These are phyloP conservation scores for Ariolimax columbianus DNA, from an alignment of 2,888 invertebrate genomes.

Conservation along the genomic window DNA sequence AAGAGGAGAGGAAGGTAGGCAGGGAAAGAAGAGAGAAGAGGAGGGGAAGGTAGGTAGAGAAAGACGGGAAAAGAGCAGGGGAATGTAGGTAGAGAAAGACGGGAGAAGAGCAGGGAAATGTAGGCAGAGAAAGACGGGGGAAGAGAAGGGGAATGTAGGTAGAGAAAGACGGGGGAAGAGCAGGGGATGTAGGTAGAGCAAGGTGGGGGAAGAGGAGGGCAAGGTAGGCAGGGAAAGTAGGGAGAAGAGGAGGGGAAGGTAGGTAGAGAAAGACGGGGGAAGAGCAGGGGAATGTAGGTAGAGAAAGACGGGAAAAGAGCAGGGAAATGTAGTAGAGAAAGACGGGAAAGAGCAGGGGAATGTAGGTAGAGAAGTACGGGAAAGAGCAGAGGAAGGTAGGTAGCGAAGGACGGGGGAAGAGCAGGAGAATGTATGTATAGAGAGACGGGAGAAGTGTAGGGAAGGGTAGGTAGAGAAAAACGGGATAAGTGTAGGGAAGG, in stretches of 20 bases:
- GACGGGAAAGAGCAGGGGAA: no score
- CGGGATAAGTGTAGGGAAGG: no score
- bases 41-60: neutral
- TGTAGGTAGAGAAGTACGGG: no score
- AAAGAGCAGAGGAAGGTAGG: neutral
- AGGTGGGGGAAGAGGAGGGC: neutral
- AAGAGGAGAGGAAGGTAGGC: no score
- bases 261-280: neutral
- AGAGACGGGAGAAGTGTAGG: neutral
- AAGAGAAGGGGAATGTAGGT: neutral
- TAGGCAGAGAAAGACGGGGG: neutral
- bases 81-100: no score
- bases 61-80: no score
- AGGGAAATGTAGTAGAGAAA: neutral
- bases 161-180: neutral
- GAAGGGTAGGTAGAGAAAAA: no score
- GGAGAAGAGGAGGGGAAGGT: neutral
- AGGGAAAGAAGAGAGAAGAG: neutral
- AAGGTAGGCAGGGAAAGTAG: neutral
- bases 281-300: no score
- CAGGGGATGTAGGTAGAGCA: neutral
- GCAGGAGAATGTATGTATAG: neutral
- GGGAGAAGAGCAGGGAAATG: no score
- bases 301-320: no score
- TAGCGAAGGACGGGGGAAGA: neutral